Evolutionary conservation across 2,888 invertebrate genomes (phyloP).

Genomic region (Schrankia costaestrigalis): DNA sequence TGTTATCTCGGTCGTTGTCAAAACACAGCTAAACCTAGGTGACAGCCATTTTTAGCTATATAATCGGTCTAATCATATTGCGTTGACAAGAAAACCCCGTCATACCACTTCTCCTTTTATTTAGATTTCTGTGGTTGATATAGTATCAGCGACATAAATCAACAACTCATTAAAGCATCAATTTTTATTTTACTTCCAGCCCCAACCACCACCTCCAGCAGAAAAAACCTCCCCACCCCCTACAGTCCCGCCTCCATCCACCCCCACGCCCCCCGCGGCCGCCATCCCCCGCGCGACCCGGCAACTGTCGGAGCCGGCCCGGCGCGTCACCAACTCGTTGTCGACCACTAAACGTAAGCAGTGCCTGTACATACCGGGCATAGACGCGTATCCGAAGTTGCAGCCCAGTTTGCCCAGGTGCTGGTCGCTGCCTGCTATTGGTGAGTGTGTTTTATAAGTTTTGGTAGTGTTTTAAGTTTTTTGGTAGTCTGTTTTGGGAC

Average conservation of each 20-base stretch:
- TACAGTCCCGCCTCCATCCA: conserved; percentile 5
- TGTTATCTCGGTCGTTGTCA: too few species aligned
- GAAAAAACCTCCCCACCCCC: conserved; percentile 18
- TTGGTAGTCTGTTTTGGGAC: too few species aligned
- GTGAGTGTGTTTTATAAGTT: conserved; percentile 38
- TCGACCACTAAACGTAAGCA: conserved; percentile 35
- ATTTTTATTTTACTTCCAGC: conserved; percentile 7
- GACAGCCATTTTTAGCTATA: too few species aligned
- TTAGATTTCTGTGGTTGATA: too few species aligned
- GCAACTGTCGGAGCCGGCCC: conserved; percentile 6
- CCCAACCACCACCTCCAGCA: conserved; percentile 5
- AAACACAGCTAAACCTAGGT: too few species aligned
- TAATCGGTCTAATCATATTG: too few species aligned
- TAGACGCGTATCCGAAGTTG: conserved; percentile 87
- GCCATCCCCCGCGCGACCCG: conserved; percentile 3
- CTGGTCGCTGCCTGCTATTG: conserved; percentile 88
- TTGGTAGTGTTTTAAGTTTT: neutral
- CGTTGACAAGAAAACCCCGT: too few species aligned
- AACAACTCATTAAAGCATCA: neutral
- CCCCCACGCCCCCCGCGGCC: conserved; percentile 7
- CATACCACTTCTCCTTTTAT: too few species aligned
- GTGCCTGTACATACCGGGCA: conserved; percentile 89
- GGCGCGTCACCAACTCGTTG: conserved; percentile 9
- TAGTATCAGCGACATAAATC: neutral
- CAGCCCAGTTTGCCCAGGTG: conserved; percentile 85